These are phyloP conservation scores for Acanthisitta chloris DNA, from an alignment of 2,113 vertebrate genomes.

Conservation along the genomic window DNA sequence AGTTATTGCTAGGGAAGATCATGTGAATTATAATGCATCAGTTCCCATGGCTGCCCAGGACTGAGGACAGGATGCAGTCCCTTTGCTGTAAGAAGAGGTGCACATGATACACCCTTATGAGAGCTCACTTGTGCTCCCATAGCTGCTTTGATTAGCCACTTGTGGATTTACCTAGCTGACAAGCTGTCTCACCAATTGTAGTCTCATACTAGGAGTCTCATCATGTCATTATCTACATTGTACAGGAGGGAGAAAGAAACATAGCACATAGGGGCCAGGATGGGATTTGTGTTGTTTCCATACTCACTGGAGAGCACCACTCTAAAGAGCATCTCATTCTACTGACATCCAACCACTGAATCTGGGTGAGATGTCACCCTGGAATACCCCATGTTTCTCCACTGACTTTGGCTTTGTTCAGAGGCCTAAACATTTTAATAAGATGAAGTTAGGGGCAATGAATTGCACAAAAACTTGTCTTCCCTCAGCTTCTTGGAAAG, in stretches of 20 bases:
- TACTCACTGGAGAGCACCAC: neutral
- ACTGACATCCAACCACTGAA: neutral
- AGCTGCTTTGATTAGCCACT: neutral
- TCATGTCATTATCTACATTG: neutral
- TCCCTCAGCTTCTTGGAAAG: neutral
- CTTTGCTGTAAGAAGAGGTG: neutral
- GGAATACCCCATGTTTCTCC: neutral
- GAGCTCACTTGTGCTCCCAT: neutral
- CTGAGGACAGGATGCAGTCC: neutral
- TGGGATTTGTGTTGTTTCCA: neutral
- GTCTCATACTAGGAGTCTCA: neutral
- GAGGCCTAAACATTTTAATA: neutral
- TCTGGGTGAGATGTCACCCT: neutral
- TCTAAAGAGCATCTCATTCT: neutral
- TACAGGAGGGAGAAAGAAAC: neutral
- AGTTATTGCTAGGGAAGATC: neutral
- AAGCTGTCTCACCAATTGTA: neutral
- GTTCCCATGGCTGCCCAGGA: neutral
- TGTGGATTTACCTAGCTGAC: neutral
- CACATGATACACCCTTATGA: rapidly evolving
- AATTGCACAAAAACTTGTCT: neutral
- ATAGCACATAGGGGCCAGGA: neutral
- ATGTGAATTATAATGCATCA: neutral
- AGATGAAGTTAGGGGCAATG: neutral
- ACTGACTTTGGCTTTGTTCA: neutral